A percentile compares a stretch with the other conserved stretches of the same genome.
Evolutionary conservation across 2,888 invertebrate genomes (phyloP).

Genomic region (Euplagia quadripunctaria): DNA sequence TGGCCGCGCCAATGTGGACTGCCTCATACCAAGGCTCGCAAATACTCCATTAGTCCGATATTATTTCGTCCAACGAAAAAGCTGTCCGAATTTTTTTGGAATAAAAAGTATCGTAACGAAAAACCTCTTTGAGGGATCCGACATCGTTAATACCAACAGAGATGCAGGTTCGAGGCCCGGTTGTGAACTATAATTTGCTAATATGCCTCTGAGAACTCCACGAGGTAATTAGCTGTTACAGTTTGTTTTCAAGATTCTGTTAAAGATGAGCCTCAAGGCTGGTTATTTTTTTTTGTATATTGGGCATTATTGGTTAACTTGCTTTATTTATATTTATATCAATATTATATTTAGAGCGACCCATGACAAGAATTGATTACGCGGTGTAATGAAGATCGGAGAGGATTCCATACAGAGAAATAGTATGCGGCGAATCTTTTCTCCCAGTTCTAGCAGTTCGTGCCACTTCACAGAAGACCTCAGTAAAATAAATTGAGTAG

Average conservation of each 20-base stretch:
- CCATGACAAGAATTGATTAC: too few relatives aligned
- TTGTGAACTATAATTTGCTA: conserved; percentile 53
- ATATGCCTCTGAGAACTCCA: conserved; percentile 42
- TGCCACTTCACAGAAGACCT: too few relatives aligned
- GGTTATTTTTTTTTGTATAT: background rate
- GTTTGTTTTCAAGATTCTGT: conserved; percentile 49
- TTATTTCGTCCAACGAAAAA: conserved; percentile 53
- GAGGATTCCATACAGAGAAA: too few relatives aligned
- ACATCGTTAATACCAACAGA: conserved; percentile 47
- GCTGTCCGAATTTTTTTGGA: conserved; percentile 44
- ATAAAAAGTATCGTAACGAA: conserved; percentile 40
- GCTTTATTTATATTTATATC: too few relatives aligned
- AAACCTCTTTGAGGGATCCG: conserved; percentile 56
- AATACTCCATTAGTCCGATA: conserved; percentile 49
- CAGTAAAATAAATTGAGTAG: too few relatives aligned
- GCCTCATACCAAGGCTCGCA: conserved; percentile 36
- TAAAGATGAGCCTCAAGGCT: conserved; percentile 23
- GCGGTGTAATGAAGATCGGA: too few relatives aligned
- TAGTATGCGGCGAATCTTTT: too few relatives aligned
- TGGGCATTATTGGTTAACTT: background rate
- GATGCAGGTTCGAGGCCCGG: conserved; percentile 24
- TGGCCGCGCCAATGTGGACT: conserved; percentile 30
- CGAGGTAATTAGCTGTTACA: conserved; percentile 43
- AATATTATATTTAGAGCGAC: too few relatives aligned
- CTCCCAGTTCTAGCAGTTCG: too few relatives aligned